Evolutionary conservation across 2,113 vertebrate genomes (phyloP), one percentile per base, ranked within the genome.

Genomic region (Osmerus mordax): DNA sequence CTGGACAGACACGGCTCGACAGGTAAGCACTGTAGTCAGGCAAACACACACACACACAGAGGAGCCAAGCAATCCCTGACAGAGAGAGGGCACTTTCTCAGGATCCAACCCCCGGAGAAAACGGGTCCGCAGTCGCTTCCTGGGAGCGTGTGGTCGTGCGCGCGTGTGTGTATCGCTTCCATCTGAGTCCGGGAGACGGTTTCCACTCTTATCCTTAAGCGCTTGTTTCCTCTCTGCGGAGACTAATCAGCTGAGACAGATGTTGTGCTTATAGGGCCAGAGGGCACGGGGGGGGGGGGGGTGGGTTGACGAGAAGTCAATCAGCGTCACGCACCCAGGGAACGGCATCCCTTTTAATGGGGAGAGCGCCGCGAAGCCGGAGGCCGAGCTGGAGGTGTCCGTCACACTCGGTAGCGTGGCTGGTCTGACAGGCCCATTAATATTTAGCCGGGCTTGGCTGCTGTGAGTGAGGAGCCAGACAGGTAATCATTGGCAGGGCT

Each of bases 341-440:
- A 69, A 56, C 72, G 66, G 77, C 76, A 78, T 65, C 21, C 25
- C 56, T 19, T 70, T 60, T 63, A 29, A 65, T 59, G 13, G n/a
- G 12, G 3, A 41, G n/a, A 28, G 58, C 70, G 82, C 67, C 81
- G 68, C 2, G 11, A 2, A 2, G 65, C 70, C 69, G 2, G 18
- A 53, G 65, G 78, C 60, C 78, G 16, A 61, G 64, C 69, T 52
- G 56, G 19, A 75, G 58, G 72, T 75, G 19, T 65, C 68, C 71
- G 71, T 72, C 71, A 71, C 47, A 60, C 47, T 62, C 11, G 70
- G 59, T 29, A 61, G 56, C 29, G 67, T 28, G 71, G 59, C 51
- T 72, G 75, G 32, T 79, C 41, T 71, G 65, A 72, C 67, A 2
- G 15, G 55, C n/a, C 56, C 36, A 59, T 65, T 76, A 68, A 81